These are phyloP conservation scores for Macropis europaea DNA, from an alignment of 2,888 invertebrate species.

Conservation along the genomic window DNA sequence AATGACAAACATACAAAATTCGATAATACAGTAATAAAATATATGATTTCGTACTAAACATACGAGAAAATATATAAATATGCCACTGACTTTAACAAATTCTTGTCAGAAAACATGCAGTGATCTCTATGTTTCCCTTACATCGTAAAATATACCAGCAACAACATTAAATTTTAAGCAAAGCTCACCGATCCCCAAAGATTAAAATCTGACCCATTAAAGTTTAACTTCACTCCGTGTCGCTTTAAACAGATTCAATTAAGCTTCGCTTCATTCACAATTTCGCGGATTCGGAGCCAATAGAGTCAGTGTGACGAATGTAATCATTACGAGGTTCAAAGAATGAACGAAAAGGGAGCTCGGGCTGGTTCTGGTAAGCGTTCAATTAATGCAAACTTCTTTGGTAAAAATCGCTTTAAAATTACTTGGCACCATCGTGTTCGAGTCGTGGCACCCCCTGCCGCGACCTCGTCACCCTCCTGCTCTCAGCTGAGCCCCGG, in stretches of 20 bases:
- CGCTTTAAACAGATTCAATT: not conserved
- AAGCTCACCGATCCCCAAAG: too few species aligned
- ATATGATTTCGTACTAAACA: too few species aligned
- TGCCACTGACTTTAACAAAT: too few species aligned
- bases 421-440: conserved; percentile 66
- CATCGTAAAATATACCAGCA: too few species aligned
- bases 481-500: conserved; percentile 54
- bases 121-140: too few species aligned
- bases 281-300: not conserved
- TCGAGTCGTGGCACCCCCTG: conserved; percentile 26
- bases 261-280: not conserved
- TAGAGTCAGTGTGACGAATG: not conserved
- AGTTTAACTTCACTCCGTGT: too few species aligned
- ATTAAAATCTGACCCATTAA: too few species aligned
- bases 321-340: not conserved
- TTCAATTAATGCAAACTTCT: conserved; percentile 74
- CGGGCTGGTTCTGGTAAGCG: conserved; percentile 59
- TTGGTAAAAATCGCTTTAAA: conserved; percentile 73
- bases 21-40: too few species aligned
- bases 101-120: too few species aligned
- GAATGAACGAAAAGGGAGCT: not conserved
- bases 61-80: too few species aligned
- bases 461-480: conserved; percentile 45
- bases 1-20: too few species aligned
- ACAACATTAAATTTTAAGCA: too few species aligned